phyloP scores from a whole-genome alignment of 1,140 invertebrate species.

The Lepidostoma basale region DNA sequence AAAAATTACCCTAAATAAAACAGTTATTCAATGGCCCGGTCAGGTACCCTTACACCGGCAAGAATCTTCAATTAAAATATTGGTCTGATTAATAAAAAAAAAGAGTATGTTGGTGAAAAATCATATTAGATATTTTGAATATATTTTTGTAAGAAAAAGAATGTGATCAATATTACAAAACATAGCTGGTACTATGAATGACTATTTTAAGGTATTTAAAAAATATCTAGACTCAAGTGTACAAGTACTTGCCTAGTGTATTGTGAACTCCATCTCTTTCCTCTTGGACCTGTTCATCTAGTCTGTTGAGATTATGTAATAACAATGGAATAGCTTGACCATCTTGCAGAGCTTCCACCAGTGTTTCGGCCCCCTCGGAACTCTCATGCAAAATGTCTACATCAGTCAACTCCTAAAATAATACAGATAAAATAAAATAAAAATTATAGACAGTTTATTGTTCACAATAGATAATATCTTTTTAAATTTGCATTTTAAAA shows the following conservation, averaged over 20 bases:
- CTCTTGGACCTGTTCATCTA: conserved; percentile 94
- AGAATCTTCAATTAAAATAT: too few relatives aligned
- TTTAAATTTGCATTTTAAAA: conserved; percentile 6
- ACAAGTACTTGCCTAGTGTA: conserved; percentile 72
- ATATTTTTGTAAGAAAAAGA: too few relatives aligned
- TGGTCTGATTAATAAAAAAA: too few relatives aligned
- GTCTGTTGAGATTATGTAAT: conserved; percentile 89
- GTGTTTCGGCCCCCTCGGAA: conserved; percentile 76
- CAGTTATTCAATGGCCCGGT: not conserved
- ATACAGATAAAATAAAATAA: conserved; percentile 17
- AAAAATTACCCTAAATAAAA: not conserved
- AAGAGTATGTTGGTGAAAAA: too few relatives aligned
- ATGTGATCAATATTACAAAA: too few relatives aligned
- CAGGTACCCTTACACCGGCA: too few relatives aligned
- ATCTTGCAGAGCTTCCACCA: conserved; percentile 81
- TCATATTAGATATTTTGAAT: too few relatives aligned
- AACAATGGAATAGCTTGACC: conserved; percentile 91
- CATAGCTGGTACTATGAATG: too few relatives aligned
- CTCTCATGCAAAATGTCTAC: conserved; percentile 94
- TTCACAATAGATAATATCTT: not conserved
- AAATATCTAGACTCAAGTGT: too few relatives aligned
- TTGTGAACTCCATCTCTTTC: conserved; percentile 97
- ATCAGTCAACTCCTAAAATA: conserved; percentile 88
- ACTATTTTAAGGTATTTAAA: too few relatives aligned
- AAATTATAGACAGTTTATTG: not conserved